These are phyloP conservation scores for Suillia variegata DNA, from an alignment of 2,888 invertebrate species.

Conservation along the genomic window DNA sequence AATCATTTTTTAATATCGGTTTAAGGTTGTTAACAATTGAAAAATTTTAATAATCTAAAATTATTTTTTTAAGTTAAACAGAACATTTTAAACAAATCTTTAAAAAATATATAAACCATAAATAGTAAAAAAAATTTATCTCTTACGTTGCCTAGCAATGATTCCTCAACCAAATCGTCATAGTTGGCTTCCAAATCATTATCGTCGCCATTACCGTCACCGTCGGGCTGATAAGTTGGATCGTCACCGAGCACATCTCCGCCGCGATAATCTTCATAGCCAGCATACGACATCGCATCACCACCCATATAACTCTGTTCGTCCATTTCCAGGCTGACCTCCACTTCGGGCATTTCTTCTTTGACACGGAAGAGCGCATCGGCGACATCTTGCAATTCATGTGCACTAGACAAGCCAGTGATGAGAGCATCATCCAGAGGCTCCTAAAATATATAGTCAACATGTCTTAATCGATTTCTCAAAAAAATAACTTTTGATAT, in stretches of 20 bases:
- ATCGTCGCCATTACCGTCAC: no score
- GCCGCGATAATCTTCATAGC: neutral
- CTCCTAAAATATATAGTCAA: neutral
- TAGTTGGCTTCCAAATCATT: constrained; percentile 39
- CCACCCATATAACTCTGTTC: neutral
- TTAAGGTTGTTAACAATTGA: neutral
- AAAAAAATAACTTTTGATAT: neutral
- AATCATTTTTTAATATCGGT: neutral
- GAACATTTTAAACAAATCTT: neutral
- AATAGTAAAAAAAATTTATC: constrained; percentile 2
- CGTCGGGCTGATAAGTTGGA: neutral
- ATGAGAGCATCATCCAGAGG: constrained; percentile 7
- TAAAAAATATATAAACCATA: neutral
- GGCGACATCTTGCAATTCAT: constrained; percentile 25
- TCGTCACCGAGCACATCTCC: neutral
- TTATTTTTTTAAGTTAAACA: neutral
- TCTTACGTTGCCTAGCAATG: constrained; percentile 49
- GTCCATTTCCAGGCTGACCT: constrained; percentile 34
- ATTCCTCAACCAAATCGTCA: constrained; percentile 54
- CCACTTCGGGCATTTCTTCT: constrained; percentile 42
- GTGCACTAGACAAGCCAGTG: constrained; percentile 22
- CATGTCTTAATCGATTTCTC: neutral
- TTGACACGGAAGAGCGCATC: constrained; percentile 33
- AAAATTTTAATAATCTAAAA: neutral
- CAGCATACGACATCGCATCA: neutral